These are phyloP conservation scores for Drosophila demipolita DNA, from an alignment of 2,888 invertebrate species.

Conservation along the genomic window DNA sequence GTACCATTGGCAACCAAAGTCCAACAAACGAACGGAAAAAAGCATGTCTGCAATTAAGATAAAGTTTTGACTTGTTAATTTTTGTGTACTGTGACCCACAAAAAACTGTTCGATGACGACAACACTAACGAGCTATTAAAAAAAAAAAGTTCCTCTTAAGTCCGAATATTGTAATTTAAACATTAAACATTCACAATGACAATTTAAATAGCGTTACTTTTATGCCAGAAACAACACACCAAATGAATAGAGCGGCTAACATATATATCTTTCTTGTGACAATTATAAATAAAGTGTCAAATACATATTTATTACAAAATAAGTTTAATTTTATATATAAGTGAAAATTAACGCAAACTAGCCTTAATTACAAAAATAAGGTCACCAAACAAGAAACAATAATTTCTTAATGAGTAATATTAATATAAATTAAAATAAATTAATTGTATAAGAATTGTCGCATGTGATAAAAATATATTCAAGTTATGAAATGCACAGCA, in stretches of 20 bases:
- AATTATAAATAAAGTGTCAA: background rate
- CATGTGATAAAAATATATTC: no score
- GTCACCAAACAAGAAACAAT: background rate
- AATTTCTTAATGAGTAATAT: background rate
- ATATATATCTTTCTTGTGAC: background rate
- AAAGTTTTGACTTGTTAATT: conserved; percentile 29
- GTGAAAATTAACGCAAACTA: background rate
- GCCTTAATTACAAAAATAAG: background rate
- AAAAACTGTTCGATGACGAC: background rate
- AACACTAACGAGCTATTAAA: conserved; percentile 1
- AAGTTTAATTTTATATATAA: background rate
- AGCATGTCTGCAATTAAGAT: conserved; percentile 27
- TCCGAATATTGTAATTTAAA: conserved; percentile 6
- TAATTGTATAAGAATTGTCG: background rate
- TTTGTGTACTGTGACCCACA: background rate
- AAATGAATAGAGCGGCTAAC: background rate
- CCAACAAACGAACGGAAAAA: conserved; percentile 13
- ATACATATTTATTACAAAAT: background rate
- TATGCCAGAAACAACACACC: background rate
- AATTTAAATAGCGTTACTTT: conserved; percentile 34
- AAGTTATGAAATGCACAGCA: background rate
- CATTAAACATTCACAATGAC: conserved; percentile 7
- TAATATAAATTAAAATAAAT: background rate
- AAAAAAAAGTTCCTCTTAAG: background rate
- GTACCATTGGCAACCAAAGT: conserved; percentile 14